Percentiles rank a stretch among this genome's conserved stretches.
phyloP scores from a whole-genome alignment of 2,888 invertebrate genomes.

The Machimus rusticus region DNA sequence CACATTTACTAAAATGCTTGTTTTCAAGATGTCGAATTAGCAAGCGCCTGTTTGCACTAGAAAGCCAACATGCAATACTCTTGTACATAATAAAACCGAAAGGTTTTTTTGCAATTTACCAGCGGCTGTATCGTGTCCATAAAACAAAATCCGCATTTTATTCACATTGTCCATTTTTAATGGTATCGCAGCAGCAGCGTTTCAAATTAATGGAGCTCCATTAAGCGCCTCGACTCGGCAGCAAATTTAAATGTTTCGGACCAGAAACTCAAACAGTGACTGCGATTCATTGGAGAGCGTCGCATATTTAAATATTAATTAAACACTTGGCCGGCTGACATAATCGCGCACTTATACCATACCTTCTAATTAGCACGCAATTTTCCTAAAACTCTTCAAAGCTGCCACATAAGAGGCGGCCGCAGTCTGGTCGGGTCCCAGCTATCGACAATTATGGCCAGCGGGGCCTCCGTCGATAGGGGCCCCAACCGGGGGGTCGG shows the following conservation, averaged over 20 bases:
- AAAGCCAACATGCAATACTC: background rate
- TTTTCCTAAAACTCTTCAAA: slow-evolving; percentile 18
- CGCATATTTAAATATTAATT: slow-evolving; percentile 24
- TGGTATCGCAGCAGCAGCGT: background rate
- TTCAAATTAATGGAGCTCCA: background rate
- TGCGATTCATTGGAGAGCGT: background rate
- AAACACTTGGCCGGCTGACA: slow-evolving; percentile 10
- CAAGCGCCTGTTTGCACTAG: background rate
- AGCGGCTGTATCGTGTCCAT: background rate
- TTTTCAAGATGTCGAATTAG: background rate
- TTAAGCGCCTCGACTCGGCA: background rate
- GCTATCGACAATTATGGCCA: background rate
- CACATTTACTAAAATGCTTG: background rate
- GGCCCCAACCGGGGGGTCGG: background rate
- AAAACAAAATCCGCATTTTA: background rate
- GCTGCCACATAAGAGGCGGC: background rate
- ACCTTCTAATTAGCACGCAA: slow-evolving; percentile 24
- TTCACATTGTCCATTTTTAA: background rate
- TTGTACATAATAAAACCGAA: background rate
- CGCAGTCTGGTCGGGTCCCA: background rate
- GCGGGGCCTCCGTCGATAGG: background rate
- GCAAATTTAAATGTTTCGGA: background rate
- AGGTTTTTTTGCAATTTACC: background rate
- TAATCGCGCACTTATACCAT: slow-evolving; percentile 3
- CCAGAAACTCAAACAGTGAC: background rate